Conservation (phyloP, 2,888 invertebrate genomes). For the Allophyes oxyacanthae region DNA sequence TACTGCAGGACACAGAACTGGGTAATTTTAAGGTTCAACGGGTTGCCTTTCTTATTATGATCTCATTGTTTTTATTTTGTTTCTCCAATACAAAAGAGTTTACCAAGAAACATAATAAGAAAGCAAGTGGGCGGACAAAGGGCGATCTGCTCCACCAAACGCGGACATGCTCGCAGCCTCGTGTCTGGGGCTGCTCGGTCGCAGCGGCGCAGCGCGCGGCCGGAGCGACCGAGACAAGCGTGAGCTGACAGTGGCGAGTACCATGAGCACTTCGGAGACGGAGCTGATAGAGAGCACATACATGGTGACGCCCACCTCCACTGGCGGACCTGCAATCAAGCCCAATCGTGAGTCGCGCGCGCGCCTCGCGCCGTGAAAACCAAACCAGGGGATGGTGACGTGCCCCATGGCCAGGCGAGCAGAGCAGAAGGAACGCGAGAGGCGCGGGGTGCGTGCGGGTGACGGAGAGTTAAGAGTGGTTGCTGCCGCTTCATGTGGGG, state of each 20-base stretch:
- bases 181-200: constrained; percentile 89
- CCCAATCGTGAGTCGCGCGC: constrained; percentile 84
- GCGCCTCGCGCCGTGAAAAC: constrained; percentile 81
- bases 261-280: constrained; percentile 99
- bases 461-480: constrained; percentile 44
- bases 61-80: constrained; percentile 61
- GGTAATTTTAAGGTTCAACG: constrained; percentile 79
- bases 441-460: constrained; percentile 69
- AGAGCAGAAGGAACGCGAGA: constrained; percentile 65
- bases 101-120: constrained; percentile 82
- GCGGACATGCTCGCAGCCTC: constrained; percentile 89
- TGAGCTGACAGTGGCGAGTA: constrained; percentile 90
- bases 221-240: constrained; percentile 84
- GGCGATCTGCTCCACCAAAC: constrained; percentile 85
- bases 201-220: constrained; percentile 75
- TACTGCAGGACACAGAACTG: constrained; percentile 85
- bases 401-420: constrained; percentile 77
- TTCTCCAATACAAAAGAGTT: constrained; percentile 49
- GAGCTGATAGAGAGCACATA: constrained; percentile 99
- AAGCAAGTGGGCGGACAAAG: constrained; percentile 86
- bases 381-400: constrained; percentile 81
- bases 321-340: constrained; percentile 97
- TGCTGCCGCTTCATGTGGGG: constrained; percentile 43
- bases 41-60: constrained; percentile 85
- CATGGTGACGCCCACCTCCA: constrained; percentile 99